A percentile compares a stretch with the other conserved stretches of the same genome.
Evolutionary conservation across 2,888 invertebrate species (phyloP).

Genomic region (Vesta saturnalis): DNA sequence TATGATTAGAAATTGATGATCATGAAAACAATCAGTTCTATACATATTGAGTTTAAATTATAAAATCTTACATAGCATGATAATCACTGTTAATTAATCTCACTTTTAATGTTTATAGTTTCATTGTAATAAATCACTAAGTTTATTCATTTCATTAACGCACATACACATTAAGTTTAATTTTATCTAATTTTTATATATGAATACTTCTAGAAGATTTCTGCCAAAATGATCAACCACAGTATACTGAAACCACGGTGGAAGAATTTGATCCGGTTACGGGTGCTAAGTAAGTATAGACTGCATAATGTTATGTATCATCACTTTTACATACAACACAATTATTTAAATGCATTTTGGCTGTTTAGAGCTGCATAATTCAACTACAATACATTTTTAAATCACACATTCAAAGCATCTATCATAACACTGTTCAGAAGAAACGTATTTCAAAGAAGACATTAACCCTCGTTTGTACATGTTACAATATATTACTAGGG

Average conservation of each 20-base stretch:
- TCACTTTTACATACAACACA: too few relatives aligned
- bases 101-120: neutral
- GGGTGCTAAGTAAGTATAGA: constrained; percentile 64
- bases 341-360: too few relatives aligned
- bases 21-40: constrained; percentile 52
- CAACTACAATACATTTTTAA: too few relatives aligned
- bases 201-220: constrained; percentile 65
- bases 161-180: too few relatives aligned
- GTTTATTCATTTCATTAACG: neutral
- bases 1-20: constrained; percentile 55
- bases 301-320: neutral
- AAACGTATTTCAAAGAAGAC: too few relatives aligned
- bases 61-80: constrained; percentile 17
- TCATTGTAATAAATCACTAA: neutral
- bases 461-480: too few relatives aligned
- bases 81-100: constrained; percentile 8
- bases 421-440: too few relatives aligned
- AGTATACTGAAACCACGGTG: constrained; percentile 64
- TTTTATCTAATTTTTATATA: neutral
- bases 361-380: too few relatives aligned
- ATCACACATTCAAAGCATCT: too few relatives aligned
- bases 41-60: constrained; percentile 51
- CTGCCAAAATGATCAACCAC: constrained; percentile 68
- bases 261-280: constrained; percentile 65
- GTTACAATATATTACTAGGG: too few relatives aligned